Evolutionary conservation across 2,797 vertebrate species (phyloP), one percentile per base, ranked within the genome.

Genomic region (Taeniopygia guttata): DNA sequence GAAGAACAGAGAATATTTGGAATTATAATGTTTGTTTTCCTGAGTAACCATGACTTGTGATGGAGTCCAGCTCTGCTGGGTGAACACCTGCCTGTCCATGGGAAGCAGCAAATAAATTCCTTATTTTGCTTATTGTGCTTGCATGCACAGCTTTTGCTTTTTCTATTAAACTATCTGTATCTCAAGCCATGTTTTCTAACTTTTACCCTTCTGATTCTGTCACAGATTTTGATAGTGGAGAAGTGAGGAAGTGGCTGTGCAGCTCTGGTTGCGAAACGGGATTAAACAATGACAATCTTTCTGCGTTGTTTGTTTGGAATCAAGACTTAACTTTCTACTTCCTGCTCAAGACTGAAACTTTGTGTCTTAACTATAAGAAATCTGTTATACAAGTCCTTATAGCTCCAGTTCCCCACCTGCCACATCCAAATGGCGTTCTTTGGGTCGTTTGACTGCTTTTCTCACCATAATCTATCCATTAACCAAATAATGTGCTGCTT

Each of bases 351-450:
- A 56, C 34, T 72, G 43, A 79, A 77, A 42, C 15, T 49, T 64
- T 2, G 3, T 42, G 26, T 75, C 43, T 40, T 72, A 70, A 36
- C 23, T 48, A 3, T n/a, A 49, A 27, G 23, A 86, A 79, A 18
- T 42, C 29, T 69, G 26, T 1, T 4, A 54, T 69, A 48, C 0
- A 5, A 15, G 13, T 72, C 4, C 12, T 32, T 27, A 23, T 13
- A 51, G 26, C 21, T 62, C 15, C 43, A 34, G 10, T 59, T 66
- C 16, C 23, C 10, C 12, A 2, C 12, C 2, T 17, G 18, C 8
- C 10, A 4, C 19, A 25, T 90, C 75, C 58, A 67, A 5, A 42
- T 0, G 0, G 3, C 78, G 16, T 52, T 85, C 51, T 62, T 23
- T 8, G 26, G 32, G 56, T 12, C 1, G 0, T 77, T 42, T 70